Percentiles rank a stretch among this genome's conserved stretches.
These are phyloP conservation scores for Irena cyanogastra DNA, from an alignment of 2,113 vertebrate species.

Conservation along the genomic window DNA sequence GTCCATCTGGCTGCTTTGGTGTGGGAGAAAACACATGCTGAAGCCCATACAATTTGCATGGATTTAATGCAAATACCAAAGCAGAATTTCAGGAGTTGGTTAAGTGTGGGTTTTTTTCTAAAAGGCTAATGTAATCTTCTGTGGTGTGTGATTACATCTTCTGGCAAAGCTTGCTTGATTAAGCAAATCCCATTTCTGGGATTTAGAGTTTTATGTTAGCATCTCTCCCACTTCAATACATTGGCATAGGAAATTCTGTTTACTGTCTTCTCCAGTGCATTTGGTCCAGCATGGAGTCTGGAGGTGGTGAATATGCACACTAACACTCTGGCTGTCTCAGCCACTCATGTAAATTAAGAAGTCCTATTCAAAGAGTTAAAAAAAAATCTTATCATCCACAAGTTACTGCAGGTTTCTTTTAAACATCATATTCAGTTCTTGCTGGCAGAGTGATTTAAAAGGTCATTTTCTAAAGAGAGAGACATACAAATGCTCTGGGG, in stretches of 20 bases:
- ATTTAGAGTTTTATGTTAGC: not conserved
- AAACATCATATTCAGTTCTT: fast-evolving
- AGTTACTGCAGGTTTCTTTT: not conserved
- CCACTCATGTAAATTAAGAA: not conserved
- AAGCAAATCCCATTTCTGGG: not conserved
- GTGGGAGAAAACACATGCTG: constrained; percentile 13
- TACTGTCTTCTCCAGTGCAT: not conserved
- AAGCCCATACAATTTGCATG: not conserved
- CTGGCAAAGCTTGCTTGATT: not conserved
- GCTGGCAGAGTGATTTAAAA: not conserved
- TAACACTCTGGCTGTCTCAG: not conserved
- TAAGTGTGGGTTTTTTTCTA: not conserved
- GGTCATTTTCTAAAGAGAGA: not conserved
- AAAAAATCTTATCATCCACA: not conserved
- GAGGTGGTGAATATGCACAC: not conserved
- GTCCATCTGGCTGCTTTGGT: constrained; percentile 24
- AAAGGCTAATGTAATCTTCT: not conserved
- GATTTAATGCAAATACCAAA: constrained; percentile 31
- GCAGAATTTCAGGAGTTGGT: constrained; percentile 31
- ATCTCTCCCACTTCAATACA: not conserved
- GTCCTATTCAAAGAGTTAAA: not conserved
- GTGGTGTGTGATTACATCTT: not conserved
- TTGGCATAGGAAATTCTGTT: not conserved
- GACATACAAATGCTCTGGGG: not conserved
- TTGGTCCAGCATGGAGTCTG: not conserved